Evolutionary conservation across 2,113 vertebrate species (phyloP).

Genomic region (Damaliscus lunatus): DNA sequence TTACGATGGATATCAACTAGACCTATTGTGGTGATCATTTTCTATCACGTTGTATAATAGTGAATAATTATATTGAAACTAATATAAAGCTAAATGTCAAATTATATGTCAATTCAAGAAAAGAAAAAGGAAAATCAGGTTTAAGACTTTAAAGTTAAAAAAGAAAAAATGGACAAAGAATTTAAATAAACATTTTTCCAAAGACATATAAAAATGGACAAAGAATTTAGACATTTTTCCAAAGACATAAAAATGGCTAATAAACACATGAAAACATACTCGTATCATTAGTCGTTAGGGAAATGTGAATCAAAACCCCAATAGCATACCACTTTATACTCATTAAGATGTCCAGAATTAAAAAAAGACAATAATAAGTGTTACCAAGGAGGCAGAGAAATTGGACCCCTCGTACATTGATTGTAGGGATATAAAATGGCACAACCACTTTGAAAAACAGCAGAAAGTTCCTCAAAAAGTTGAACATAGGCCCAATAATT

Average conservation of each 20-base stretch:
- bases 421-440: not conserved
- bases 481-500: not conserved
- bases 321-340: not conserved
- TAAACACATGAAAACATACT: not conserved
- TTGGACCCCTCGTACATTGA: not conserved
- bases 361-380: not conserved
- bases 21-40: not conserved
- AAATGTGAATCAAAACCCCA: not conserved
- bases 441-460: not conserved
- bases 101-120: not conserved
- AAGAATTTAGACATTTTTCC: not conserved
- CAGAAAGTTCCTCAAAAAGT: not conserved
- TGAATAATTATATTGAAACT: not conserved
- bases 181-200: not conserved
- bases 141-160: not conserved
- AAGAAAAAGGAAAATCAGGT: not conserved
- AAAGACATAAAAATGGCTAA: not conserved
- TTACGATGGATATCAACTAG: not conserved
- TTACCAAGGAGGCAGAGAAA: not conserved
- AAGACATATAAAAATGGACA: not conserved
- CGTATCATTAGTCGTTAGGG: not conserved
- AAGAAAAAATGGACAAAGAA: not conserved
- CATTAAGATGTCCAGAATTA: not conserved
- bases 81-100: not conserved
- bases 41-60: not conserved